A percentile compares a stretch with the other conserved stretches of the same genome.
Evolutionary conservation across 2,113 vertebrate species (phyloP).

Genomic region (Climacteris rufus): DNA sequence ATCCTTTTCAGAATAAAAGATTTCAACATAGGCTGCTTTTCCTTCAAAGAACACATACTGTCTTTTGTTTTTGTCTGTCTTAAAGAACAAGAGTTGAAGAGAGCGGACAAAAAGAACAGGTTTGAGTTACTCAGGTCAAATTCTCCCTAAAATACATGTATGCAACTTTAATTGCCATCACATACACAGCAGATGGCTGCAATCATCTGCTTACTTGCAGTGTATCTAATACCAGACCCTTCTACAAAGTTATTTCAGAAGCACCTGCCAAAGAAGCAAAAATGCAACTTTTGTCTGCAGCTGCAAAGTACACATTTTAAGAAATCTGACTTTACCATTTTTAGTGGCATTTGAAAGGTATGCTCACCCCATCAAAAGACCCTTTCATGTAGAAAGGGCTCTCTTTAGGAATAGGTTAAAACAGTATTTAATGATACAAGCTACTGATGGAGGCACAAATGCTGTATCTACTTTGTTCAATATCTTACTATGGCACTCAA

Average conservation of each 20-base stretch:
- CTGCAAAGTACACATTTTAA: neutral
- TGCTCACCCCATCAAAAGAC: neutral
- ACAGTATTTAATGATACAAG: neutral
- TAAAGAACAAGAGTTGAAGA: slow-evolving; percentile 19
- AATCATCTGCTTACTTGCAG: neutral
- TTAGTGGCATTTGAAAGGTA: neutral
- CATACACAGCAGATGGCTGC: neutral
- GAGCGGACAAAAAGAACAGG: neutral
- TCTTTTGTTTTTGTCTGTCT: neutral
- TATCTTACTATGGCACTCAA: neutral
- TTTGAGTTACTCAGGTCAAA: neutral
- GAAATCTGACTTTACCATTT: neutral
- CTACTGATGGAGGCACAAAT: neutral
- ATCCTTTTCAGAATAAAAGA: slow-evolving; percentile 31
- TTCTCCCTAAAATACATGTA: neutral
- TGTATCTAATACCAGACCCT: neutral
- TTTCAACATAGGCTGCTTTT: slow-evolving; percentile 51
- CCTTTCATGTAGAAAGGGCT: neutral
- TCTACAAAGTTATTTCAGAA: neutral
- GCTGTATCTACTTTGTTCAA: neutral
- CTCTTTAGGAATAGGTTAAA: neutral
- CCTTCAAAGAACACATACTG: slow-evolving; percentile 10
- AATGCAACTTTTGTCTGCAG: neutral
- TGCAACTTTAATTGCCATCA: neutral
- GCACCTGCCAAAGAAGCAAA: neutral